A percentile compares a stretch with the other conserved stretches of the same genome.
These are phyloP conservation scores for Tyria jacobaeae DNA, from an alignment of 2,888 invertebrate species.

Conservation along the genomic window DNA sequence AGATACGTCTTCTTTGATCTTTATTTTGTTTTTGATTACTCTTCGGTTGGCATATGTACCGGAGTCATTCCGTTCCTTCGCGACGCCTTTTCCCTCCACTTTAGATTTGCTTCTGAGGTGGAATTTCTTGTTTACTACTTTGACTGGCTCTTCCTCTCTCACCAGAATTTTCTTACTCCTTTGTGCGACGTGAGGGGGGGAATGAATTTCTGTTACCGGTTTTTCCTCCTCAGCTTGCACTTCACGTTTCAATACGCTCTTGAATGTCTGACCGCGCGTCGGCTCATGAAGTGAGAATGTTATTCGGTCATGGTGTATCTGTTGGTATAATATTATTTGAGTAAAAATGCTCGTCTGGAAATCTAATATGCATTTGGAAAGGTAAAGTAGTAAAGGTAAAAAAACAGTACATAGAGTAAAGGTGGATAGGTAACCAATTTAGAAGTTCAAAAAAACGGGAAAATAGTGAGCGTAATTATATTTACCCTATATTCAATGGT, in stretches of 20 bases:
- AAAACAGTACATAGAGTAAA: too few species aligned
- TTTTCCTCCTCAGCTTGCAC: constrained; percentile 56
- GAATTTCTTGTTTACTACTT: constrained; percentile 61
- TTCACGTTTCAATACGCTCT: constrained; percentile 78
- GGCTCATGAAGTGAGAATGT: constrained; percentile 81
- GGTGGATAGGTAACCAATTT: too few species aligned
- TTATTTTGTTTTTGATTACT: constrained; percentile 70
- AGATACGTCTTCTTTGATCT: constrained; percentile 73
- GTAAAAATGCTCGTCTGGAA: too few species aligned
- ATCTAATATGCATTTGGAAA: too few species aligned
- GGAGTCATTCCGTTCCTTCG: constrained; percentile 73
- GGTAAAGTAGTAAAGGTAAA: not conserved
- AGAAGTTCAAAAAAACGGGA: too few species aligned
- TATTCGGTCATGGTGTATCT: constrained; percentile 82
- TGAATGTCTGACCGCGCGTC: constrained; percentile 78
- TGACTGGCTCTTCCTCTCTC: constrained; percentile 49
- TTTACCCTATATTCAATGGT: constrained; percentile 79
- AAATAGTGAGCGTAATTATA: not conserved
- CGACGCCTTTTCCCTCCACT: constrained; percentile 68
- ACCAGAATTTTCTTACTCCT: constrained; percentile 54
- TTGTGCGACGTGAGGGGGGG: constrained; percentile 36
- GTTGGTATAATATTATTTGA: constrained; percentile 12
- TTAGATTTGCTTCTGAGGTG: constrained; percentile 59
- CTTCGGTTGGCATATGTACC: constrained; percentile 58
- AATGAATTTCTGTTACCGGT: constrained; percentile 45